phyloP scores from a whole-genome alignment of 2,113 vertebrate genomes.

The Leptocoma aspasia region DNA sequence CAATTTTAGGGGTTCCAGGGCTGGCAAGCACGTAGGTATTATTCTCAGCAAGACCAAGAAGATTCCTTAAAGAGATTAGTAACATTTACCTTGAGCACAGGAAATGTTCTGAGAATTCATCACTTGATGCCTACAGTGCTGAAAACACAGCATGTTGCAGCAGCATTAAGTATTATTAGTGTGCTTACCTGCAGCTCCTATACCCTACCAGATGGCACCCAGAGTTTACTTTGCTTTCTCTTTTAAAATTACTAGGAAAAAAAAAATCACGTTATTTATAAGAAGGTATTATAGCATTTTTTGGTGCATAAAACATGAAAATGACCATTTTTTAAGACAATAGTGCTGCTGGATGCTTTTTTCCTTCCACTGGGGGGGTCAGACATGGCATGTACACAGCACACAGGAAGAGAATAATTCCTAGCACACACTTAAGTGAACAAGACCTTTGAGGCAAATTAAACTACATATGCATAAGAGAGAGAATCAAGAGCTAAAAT shows the following conservation, averaged over 20 bases:
- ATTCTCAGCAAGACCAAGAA: slow-evolving; percentile 13
- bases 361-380: neutral
- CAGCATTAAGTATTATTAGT: slow-evolving; percentile 36
- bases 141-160: slow-evolving; percentile 21
- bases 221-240: neutral
- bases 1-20: neutral
- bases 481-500: neutral
- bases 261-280: neutral
- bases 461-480: neutral
- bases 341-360: neutral
- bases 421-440: neutral
- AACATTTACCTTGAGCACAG: slow-evolving; percentile 25
- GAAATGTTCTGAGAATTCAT: slow-evolving; percentile 35
- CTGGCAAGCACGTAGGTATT: neutral
- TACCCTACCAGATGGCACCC: slow-evolving; percentile 31
- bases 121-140: slow-evolving; percentile 32
- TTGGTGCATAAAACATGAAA: neutral
- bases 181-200: slow-evolving; percentile 46
- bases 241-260: neutral
- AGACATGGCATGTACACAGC: neutral
- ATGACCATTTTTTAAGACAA: neutral
- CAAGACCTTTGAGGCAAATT: slow-evolving; percentile 40
- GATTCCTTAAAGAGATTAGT: slow-evolving; percentile 25
- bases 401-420: neutral
- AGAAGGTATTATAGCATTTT: neutral